Percentiles rank a stretch among this genome's conserved stretches.
Evolutionary conservation across 2,113 vertebrate species (phyloP).

Genomic region (Oryctolagus cuniculus): DNA sequence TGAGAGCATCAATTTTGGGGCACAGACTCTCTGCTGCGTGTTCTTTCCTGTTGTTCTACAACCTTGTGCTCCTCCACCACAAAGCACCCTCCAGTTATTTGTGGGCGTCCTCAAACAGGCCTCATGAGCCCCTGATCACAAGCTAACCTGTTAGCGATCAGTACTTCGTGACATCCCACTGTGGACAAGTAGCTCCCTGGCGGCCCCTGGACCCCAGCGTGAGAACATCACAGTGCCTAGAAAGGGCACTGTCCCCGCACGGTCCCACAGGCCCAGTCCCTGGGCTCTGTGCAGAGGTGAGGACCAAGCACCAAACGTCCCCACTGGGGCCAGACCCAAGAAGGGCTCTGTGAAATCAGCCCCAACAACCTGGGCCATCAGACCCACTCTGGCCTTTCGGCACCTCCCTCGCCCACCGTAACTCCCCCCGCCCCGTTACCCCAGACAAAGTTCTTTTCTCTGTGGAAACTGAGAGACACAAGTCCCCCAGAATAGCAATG

Average conservation of each 20-base stretch:
- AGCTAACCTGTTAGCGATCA: not conserved
- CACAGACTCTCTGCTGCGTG: too few relatives aligned
- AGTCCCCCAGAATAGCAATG: not conserved
- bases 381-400: not conserved
- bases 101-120: not conserved
- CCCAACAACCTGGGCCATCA: not conserved
- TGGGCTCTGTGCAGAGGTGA: not conserved
- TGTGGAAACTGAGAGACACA: not conserved
- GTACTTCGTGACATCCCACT: too few relatives aligned
- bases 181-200: not conserved
- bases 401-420: fast-evolving
- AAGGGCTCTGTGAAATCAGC: not conserved
- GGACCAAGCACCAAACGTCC: not conserved
- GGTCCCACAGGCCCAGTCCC: not conserved
- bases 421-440: not conserved
- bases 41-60: not conserved
- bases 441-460: not conserved
- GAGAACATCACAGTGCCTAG: fast-evolving
- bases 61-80: fast-evolving
- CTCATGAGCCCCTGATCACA: too few relatives aligned
- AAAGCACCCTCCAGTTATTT: not conserved
- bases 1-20: not conserved
- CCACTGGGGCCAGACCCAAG: not conserved
- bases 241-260: not conserved
- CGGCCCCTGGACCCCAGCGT: not conserved